Evolutionary conservation across 2,888 invertebrate species (phyloP), one percentile per base, ranked within the genome.

Genomic region (Tinea pellionella): DNA sequence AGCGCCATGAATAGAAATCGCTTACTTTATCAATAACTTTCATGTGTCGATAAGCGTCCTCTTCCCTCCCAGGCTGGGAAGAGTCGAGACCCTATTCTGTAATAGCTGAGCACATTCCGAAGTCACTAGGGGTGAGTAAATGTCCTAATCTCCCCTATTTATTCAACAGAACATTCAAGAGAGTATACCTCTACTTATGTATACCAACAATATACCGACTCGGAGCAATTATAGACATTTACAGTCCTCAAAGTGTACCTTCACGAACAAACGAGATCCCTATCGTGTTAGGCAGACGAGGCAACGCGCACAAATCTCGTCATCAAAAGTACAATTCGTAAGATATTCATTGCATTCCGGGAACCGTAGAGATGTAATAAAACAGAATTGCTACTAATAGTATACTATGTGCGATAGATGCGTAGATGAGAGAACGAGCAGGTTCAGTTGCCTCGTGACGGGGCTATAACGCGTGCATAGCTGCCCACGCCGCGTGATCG

Each of bases 1-100:
- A 71, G 67, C 74, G 76, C 69, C 74, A 74, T 79, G 83, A 82
- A 83, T 83, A 83, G 84, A 82, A 83, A 84, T 83, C 79, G 74
- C 70, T 72, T 68, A 70, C 73, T 77, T 73, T 67, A 71, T 69
- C 73, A 75, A 74, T 77, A 77, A 78, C 70, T 76, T 75, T 73
- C 71, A 64, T 66, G 67, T 42, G 57, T 41, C 66, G 66, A 66
- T 65, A 67, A 65, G 61, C 64, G 67, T 61, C 61, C 62, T 47
- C 37, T 32, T 57, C 41, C 12, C 30, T 53, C 47, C 18, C 55
- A 16, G 55, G 4, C 57, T n/a, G 32, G 15, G 13, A 24, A 32
- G 16, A 15, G 32, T 15, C 24, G 55, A 55, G 29, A 55, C 57
- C 57, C 57, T 32, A 32, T 57, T 15, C 30, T 15, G 29, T 53